Base-by-base conservation (phyloP, 1,140 invertebrate genomes). In the Drosophila athabasca region DNA sequence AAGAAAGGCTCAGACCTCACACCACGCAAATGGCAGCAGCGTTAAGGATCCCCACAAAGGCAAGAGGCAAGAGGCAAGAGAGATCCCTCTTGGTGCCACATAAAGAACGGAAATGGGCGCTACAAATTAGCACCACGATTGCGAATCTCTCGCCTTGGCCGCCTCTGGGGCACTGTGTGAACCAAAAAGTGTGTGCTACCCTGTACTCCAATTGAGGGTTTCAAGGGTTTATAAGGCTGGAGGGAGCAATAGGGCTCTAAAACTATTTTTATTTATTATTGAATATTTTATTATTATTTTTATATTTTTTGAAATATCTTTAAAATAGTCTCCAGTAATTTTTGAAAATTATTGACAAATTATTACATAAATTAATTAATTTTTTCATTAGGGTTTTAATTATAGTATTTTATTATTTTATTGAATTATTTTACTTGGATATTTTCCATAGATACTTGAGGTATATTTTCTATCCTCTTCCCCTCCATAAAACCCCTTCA, bases 91-190 rank as follows among this genome's bases (percentile, higher is more conserved):
- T 13, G 35, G 35, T 39, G 29, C 60, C 58, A 53, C 79, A 84
- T 76, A 67, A 84, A 79, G 80, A 84, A 80, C 80, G 81, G 81
- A 84, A 84, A 84, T 84, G 80, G 80, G 60, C 57, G 72, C 80
- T 72, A 84, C 80, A 84, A 84, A 84, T 84, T 84, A 84, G 67
- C 80, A 71, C 78, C 80, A 71, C 78, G 57, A 70, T 43, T 62
- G 26, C 51, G 50, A 43, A 52, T 60, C 46, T 62, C 41, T 55
- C 52, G 60, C 50, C 51, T 35, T 48, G 24, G 41, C 35, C 35
- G 41, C 35, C 35, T 31, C 52, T 57, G 61, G 51, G 19, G 62
- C 64, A 66, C 53, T 71, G 74, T 71, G 75, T 77, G 66, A 77
- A 77, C 54, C 59, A 70, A 68, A 66, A 70, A 69, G n/a, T 26